A percentile compares a stretch with the other conserved stretches of the same genome.
Conservation (phyloP, 2,888 invertebrate species). For the Ochlodes sylvanus region DNA sequence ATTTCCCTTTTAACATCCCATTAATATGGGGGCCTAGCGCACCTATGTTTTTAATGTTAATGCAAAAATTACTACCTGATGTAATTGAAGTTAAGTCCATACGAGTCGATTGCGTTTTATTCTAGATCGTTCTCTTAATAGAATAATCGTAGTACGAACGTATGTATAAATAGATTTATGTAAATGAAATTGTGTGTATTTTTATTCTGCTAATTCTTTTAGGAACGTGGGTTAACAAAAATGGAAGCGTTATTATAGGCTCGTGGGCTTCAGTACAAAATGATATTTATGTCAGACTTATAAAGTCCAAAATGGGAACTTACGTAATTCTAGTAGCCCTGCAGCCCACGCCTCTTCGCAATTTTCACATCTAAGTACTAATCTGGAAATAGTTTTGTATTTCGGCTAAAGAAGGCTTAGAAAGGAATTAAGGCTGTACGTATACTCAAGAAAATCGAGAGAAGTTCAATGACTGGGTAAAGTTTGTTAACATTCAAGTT, state of each 20-base stretch:
- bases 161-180: neutral
- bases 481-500: too few relatives aligned
- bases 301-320: too few relatives aligned
- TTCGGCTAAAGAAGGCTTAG: too few relatives aligned
- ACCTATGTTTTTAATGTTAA: constrained; percentile 21
- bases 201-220: neutral
- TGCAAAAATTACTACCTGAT: constrained; percentile 17
- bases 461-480: too few relatives aligned
- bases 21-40: constrained; percentile 10
- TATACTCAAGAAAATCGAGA: too few relatives aligned
- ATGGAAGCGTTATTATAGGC: neutral
- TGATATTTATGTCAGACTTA: too few relatives aligned
- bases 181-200: neutral
- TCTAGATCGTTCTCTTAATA: constrained; percentile 4
- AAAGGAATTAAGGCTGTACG: too few relatives aligned
- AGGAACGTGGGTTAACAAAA: neutral
- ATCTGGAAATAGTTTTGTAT: too few relatives aligned
- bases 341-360: too few relatives aligned
- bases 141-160: neutral
- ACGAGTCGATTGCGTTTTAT: neutral
- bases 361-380: too few relatives aligned
- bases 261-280: too few relatives aligned
- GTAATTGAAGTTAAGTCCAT: neutral
- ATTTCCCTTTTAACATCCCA: constrained; percentile 25
- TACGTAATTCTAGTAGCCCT: too few relatives aligned